phyloP scores from a whole-genome alignment of 2,888 invertebrate genomes.

The Drosophila rubida region DNA sequence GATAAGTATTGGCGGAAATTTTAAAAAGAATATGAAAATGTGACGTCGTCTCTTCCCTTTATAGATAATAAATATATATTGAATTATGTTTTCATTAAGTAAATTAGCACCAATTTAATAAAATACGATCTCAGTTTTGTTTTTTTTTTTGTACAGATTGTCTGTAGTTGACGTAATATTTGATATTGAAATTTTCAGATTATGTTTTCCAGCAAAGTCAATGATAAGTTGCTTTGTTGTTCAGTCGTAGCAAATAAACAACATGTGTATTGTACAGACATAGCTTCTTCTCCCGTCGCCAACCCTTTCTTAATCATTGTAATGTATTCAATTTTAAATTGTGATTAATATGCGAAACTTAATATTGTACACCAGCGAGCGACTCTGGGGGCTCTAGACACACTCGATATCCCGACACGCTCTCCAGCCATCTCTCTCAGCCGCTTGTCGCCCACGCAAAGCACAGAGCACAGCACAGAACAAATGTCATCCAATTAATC shows the following conservation, averaged over 20 bases:
- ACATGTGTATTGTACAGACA: constrained; percentile 4
- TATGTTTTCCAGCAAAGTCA: too few relatives aligned
- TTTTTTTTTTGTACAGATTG: too few relatives aligned
- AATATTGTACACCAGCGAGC: constrained; percentile 50
- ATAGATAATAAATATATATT: too few relatives aligned
- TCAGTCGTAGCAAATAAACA: background rate
- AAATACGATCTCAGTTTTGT: too few relatives aligned
- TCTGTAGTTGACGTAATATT: too few relatives aligned
- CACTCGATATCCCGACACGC: constrained; percentile 43
- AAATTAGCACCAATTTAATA: too few relatives aligned
- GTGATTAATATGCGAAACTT: constrained; percentile 74
- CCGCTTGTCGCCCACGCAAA: constrained; percentile 34
- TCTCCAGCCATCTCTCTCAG: background rate
- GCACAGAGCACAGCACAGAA: constrained; percentile 38
- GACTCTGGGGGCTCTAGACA: constrained; percentile 33
- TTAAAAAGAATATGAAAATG: constrained; percentile 18
- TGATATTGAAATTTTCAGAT: too few relatives aligned
- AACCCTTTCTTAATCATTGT: constrained; percentile 57
- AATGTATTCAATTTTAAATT: constrained; percentile 73
- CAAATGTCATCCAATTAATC: constrained; percentile 77
- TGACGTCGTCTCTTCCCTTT: too few relatives aligned
- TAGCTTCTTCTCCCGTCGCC: background rate
- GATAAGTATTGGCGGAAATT: constrained; percentile 7
- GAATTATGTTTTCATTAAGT: too few relatives aligned
- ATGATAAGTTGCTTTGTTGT: background rate